Conservation (phyloP, 1,140 invertebrate species). For the Drosophila neocordata region DNA sequence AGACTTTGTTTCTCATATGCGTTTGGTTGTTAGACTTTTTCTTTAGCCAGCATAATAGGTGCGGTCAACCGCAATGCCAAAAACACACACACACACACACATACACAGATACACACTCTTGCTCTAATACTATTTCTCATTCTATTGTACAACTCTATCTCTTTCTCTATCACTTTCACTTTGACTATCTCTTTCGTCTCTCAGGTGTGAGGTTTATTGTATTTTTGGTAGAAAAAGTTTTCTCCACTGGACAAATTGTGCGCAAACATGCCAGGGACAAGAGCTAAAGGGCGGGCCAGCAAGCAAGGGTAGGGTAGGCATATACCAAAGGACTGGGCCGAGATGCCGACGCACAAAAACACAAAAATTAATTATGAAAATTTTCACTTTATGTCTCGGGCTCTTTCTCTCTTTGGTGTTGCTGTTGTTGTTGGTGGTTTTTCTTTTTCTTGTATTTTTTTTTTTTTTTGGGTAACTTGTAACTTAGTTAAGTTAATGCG, state of each 20-base stretch:
- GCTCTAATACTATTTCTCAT: neutral
- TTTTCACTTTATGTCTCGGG: constrained; percentile 19
- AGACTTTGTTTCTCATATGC: neutral
- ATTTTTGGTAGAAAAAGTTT: constrained; percentile 5
- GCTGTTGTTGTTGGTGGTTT: neutral
- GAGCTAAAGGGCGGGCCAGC: neutral
- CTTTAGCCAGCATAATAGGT: neutral
- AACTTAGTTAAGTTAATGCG: constrained; percentile 26
- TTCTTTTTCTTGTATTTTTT: neutral
- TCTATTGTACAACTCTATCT: neutral
- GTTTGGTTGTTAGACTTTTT: neutral
- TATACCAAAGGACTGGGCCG: neutral
- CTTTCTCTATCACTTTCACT: neutral
- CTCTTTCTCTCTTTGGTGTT: constrained; percentile 13
- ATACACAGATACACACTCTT: neutral
- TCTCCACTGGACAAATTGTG: constrained; percentile 16
- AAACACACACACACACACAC: neutral
- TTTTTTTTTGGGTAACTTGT: constrained; percentile 10
- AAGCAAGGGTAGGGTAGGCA: constrained; percentile 5
- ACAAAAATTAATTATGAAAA: constrained; percentile 26
- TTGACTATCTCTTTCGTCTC: neutral
- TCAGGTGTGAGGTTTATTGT: constrained; percentile 16
- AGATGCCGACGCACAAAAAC: neutral
- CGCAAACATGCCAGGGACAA: constrained; percentile 12
- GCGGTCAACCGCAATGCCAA: constrained; percentile 2